phyloP scores from a whole-genome alignment of 2,888 invertebrate genomes.

The Phengaris alcon region DNA sequence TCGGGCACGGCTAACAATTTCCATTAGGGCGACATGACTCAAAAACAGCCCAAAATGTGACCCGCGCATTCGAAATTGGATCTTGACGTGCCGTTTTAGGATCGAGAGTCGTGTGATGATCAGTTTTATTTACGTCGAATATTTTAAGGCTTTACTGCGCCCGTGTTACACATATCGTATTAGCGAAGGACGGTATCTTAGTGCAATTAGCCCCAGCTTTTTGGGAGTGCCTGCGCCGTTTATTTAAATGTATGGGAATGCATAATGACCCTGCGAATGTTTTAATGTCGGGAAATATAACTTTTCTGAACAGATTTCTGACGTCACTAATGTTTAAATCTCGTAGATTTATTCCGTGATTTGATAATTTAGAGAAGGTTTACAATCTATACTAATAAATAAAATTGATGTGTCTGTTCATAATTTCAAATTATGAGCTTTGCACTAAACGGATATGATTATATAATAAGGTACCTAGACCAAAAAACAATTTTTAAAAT shows the following conservation, averaged over 20 bases:
- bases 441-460: too few relatives aligned
- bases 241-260: constrained; percentile 39
- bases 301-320: neutral
- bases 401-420: too few relatives aligned
- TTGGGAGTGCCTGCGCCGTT: constrained; percentile 57
- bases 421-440: too few relatives aligned
- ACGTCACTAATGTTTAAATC: neutral
- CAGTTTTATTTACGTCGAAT: constrained; percentile 50
- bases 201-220: constrained; percentile 75
- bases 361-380: neutral
- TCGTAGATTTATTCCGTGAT: neutral
- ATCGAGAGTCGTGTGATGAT: constrained; percentile 41
- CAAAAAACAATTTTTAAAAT: too few relatives aligned
- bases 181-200: constrained; percentile 77
- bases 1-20: constrained; percentile 77
- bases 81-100: constrained; percentile 46
- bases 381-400: too few relatives aligned
- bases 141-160: constrained; percentile 52
- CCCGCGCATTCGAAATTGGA: constrained; percentile 46
- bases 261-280: constrained; percentile 34
- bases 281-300: constrained; percentile 10
- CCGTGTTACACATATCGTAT: constrained; percentile 76
- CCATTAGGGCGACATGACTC: constrained; percentile 64
- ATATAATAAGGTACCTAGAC: too few relatives aligned
- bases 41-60: constrained; percentile 60